phyloP scores from a whole-genome alignment of 2,113 vertebrate species.

The Peromyscus polionotus region DNA sequence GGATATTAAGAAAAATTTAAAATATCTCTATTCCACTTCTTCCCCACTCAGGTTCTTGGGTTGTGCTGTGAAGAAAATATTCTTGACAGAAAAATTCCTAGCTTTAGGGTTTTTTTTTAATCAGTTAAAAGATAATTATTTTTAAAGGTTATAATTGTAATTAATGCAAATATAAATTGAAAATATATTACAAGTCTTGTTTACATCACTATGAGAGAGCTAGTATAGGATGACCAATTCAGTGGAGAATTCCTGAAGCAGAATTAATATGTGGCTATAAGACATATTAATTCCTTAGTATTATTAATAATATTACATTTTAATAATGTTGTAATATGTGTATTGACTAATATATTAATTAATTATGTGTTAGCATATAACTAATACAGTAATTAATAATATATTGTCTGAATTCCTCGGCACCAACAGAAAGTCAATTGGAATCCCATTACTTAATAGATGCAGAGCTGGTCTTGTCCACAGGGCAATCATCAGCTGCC shows the following conservation, averaged over 20 bases:
- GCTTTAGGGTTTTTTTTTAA: background rate
- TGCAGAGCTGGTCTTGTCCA: background rate
- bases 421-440: background rate
- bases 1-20: background rate
- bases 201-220: background rate
- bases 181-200: background rate
- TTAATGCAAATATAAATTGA: constrained; percentile 10
- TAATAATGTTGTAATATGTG: background rate
- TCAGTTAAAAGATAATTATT: background rate
- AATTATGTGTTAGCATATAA: background rate
- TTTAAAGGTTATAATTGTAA: constrained; percentile 47
- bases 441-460: constrained; percentile 15
- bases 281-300: background rate
- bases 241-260: background rate
- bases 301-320: background rate
- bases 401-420: background rate
- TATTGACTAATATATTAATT: background rate
- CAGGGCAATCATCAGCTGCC: background rate
- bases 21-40: background rate
- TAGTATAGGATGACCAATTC: background rate
- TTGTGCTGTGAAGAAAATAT: background rate
- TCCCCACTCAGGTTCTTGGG: background rate
- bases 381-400: background rate
- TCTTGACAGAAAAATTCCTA: constrained; percentile 28
- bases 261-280: background rate